Evolutionary conservation across 2,888 invertebrate genomes (phyloP).

Genomic region (Polymixis flavicincta): DNA sequence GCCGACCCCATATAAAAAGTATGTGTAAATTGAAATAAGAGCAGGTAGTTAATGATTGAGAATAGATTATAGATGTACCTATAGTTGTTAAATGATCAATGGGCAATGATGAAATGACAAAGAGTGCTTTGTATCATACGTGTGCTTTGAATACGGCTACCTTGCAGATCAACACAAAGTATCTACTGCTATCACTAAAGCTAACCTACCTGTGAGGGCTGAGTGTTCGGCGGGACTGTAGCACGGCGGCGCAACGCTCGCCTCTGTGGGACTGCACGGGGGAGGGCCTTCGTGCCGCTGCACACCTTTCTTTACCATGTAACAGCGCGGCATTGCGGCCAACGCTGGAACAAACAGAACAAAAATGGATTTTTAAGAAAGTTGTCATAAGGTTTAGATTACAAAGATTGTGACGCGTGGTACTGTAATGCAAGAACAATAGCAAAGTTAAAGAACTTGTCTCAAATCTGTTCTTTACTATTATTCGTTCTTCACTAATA

Average conservation of each 20-base stretch:
- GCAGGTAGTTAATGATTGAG: background rate
- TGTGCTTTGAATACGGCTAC: background rate
- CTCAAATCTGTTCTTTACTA: background rate
- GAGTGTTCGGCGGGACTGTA: conserved; percentile 88
- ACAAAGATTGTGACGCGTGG: background rate
- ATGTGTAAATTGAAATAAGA: background rate
- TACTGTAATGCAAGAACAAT: background rate
- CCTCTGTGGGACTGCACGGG: conserved; percentile 91
- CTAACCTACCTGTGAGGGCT: conserved; percentile 74
- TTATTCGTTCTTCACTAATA: background rate
- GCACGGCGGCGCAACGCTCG: conserved; percentile 91
- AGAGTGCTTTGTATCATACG: background rate
- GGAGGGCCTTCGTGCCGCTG: conserved; percentile 87
- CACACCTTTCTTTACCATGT: conserved; percentile 93
- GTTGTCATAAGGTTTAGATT: background rate
- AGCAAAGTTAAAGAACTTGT: background rate
- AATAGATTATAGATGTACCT: background rate
- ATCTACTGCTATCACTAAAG: background rate
- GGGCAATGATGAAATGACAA: too few species aligned
- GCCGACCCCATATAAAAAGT: background rate
- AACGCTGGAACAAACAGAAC: conserved; percentile 72
- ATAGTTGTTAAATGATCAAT: too few species aligned
- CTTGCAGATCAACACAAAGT: conserved; percentile 10
- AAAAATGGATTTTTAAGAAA: background rate
- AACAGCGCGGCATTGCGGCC: conserved; percentile 93